These are phyloP conservation scores for Micronycteris hirsuta DNA, from an alignment of 2,113 vertebrate genomes.

Conservation along the genomic window DNA sequence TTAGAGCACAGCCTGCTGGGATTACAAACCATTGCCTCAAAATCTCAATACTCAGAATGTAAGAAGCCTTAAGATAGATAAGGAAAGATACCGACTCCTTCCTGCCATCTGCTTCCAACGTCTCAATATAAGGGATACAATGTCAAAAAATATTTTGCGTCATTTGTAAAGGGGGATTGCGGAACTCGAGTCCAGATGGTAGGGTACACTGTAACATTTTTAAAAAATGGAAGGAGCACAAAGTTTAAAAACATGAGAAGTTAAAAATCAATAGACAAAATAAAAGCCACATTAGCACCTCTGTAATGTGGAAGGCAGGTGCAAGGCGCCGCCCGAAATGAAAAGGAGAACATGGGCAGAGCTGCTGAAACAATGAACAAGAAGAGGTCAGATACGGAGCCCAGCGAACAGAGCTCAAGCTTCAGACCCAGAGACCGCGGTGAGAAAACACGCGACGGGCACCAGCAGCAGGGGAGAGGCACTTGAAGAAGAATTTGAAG, in stretches of 20 bases:
- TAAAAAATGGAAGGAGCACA: neutral
- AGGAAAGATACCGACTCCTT: neutral
- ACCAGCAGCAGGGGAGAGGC: neutral
- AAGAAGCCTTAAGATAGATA: neutral
- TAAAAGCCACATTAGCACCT: neutral
- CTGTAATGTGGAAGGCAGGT: neutral
- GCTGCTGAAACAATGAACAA: neutral
- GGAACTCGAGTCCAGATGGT: neutral
- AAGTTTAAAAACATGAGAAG: neutral
- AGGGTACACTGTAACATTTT: neutral
- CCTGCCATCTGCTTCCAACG: neutral
- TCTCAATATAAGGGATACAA: neutral
- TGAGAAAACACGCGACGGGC: neutral
- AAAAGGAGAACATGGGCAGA: neutral
- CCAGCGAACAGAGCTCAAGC: fast-evolving
- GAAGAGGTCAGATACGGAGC: fast-evolving
- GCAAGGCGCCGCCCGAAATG: neutral
- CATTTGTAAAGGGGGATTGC: neutral
- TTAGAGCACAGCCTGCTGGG: neutral
- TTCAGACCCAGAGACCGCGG: neutral
- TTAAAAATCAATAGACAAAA: neutral
- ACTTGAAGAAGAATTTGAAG: neutral
- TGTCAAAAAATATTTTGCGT: neutral
- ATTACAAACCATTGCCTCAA: neutral
- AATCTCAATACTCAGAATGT: neutral